Evolutionary conservation across 53 echinoderm and acorn worm genomes (phyloP).

Genomic region (Henricia sp.): DNA sequence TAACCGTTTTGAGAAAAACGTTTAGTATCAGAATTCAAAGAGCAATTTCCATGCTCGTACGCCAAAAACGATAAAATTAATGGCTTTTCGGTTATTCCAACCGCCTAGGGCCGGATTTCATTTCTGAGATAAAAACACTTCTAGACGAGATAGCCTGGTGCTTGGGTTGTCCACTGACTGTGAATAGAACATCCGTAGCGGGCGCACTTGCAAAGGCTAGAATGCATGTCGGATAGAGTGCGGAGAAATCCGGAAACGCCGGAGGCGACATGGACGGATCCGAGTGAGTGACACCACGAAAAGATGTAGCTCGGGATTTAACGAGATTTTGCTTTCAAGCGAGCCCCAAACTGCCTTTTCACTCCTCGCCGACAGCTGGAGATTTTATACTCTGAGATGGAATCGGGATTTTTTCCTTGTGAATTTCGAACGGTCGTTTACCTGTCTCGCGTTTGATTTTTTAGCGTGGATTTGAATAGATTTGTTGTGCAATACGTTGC

Average conservation of each 20-base stretch:
- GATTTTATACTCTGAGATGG: no score
- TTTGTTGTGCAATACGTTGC: no score
- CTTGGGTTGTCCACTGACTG: background rate
- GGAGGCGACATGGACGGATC: background rate
- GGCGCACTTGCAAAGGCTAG: background rate
- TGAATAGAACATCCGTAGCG: background rate
- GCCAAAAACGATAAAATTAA: background rate
- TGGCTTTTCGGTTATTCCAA: background rate
- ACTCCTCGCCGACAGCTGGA: no score
- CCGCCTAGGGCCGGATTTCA: background rate
- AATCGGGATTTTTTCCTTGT: no score
- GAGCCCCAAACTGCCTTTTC: no score
- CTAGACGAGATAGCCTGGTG: background rate
- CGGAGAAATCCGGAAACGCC: slow-evolving; percentile 17
- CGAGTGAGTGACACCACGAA: slow-evolving; percentile 7
- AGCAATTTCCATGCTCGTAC: no score
- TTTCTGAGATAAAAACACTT: background rate
- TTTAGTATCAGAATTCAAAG: no score
- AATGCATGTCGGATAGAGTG: slow-evolving; percentile 1
- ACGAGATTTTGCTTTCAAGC: background rate
- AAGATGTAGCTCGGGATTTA: background rate
- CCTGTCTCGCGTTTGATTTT: no score
- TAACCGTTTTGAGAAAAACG: no score
- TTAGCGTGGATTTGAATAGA: no score
- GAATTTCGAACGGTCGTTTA: no score